These are phyloP conservation scores for Drusus annulatus DNA, from an alignment of 1,140 invertebrate genomes.

Conservation along the genomic window DNA sequence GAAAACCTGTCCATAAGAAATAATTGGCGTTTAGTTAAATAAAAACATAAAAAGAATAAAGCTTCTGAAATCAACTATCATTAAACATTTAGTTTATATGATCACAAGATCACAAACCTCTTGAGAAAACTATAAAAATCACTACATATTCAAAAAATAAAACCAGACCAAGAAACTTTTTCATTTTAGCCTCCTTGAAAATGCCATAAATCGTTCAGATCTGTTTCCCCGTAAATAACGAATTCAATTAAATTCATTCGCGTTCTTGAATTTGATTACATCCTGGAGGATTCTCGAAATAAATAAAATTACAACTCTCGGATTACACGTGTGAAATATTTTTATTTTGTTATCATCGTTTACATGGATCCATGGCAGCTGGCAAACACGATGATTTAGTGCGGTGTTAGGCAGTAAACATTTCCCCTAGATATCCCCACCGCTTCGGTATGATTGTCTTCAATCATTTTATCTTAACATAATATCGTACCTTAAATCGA, in stretches of 20 bases:
- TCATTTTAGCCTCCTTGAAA: not conserved
- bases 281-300: constrained; percentile 1
- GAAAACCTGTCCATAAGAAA: no score
- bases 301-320: not conserved
- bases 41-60: no score
- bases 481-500: constrained; percentile 2
- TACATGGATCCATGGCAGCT: not conserved
- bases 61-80: not conserved
- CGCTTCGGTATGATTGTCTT: not conserved
- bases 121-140: not conserved
- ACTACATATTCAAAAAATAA: not conserved
- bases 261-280: constrained; percentile 1
- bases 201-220: not conserved
- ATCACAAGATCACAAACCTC: not conserved
- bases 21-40: no score
- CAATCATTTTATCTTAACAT: constrained; percentile 25
- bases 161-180: not conserved
- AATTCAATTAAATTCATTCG: constrained; percentile 14
- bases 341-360: constrained; percentile 1
- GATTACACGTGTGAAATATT: constrained; percentile 25
- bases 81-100: not conserved
- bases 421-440: not conserved
- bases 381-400: constrained; percentile 22
- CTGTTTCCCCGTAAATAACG: not conserved
- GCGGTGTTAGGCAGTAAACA: constrained; percentile 12